Base-by-base conservation (phyloP, 2,888 invertebrate genomes). In the Lasiommata megera region DNA sequence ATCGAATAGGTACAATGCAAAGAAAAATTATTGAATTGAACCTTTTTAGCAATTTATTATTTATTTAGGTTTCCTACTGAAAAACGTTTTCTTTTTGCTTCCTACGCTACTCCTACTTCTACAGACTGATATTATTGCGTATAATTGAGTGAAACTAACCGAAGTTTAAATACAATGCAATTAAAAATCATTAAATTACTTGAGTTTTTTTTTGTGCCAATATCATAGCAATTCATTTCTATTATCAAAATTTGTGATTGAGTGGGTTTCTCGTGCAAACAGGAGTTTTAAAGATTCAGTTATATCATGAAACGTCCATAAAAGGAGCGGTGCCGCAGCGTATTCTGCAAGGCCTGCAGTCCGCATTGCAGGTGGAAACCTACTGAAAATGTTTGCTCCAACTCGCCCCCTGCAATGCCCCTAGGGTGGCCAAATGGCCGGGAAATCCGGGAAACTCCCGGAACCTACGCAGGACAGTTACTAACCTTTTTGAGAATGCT, bases 331-430 rank as follows among this genome's bases (percentile, higher is more conserved):
- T 56, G 58, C 62, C 60, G 64, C 63, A 60, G 54, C 63, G 58
- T 51, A 56, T 53, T 58, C 60, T 53, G 65, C 66, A 64, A 57
- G 51, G 50, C 55, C 67, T 65, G 67, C 71, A 70, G 53, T 57
- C 66, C 66, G 67, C 71, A 70, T 62, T 71, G 71, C 70, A 68
- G 67, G 38, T 37, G 56, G 34, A 12, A 58, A 69, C 67, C 29
- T 6, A 63, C 64, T 66, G 69, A 67, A 73, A 76, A 75, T 72
- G 71, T 74, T 76, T 75, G 53, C 58, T 56, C 41, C 56, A 53
- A 54, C 51, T 58, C 51, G 56, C 58, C 43, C 44, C 61, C 12
- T 37, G 14, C 17, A n/a, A 18, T 37, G 5, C 5, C 14, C 38
- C 31, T 31, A 34, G 34, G 34, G 34, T 34, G 9, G 34, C 34